Percentiles rank a stretch among this genome's conserved stretches.
Conservation (phyloP, 2,888 invertebrate genomes). For the Epinotia brunnichana region DNA sequence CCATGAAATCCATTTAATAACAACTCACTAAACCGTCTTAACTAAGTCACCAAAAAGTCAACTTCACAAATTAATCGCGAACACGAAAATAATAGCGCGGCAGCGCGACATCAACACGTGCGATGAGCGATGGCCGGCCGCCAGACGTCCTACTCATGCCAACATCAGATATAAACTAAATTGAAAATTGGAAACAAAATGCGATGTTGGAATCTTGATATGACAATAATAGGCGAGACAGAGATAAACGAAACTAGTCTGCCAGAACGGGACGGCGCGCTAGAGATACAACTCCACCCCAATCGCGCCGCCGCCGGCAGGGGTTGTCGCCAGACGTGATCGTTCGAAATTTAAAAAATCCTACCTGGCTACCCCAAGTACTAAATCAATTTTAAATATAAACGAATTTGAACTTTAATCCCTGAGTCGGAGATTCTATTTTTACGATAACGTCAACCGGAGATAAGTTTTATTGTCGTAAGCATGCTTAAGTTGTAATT, state of each 20-base stretch:
- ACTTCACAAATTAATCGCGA: conserved; percentile 52
- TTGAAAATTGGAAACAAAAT: conserved; percentile 83
- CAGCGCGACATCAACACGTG: conserved; percentile 72
- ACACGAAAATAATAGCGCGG: conserved; percentile 55
- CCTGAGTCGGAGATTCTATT: conserved; percentile 50
- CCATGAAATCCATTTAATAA: conserved; percentile 75
- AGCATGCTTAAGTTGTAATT: conserved; percentile 71
- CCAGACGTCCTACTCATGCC: conserved; percentile 80
- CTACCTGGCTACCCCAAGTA: conserved; percentile 69
- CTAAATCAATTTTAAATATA: conserved; percentile 55
- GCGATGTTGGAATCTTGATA: conserved; percentile 82
- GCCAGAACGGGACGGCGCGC: conserved; percentile 64
- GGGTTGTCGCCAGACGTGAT: conserved; percentile 81
- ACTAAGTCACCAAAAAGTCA: conserved; percentile 55
- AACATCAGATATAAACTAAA: conserved; percentile 83
- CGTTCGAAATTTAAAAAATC: conserved; percentile 74
- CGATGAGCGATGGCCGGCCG: conserved; percentile 68
- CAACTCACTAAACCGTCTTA: conserved; percentile 48
- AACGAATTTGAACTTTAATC: conserved; percentile 66
- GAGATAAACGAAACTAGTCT: conserved; percentile 62
- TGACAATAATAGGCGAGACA: conserved; percentile 82
- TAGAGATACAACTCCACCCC: conserved; percentile 79
- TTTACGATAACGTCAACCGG: conserved; percentile 48
- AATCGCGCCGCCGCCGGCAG: conserved; percentile 71
- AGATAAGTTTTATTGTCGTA: conserved; percentile 61